Conservation (phyloP, 2,113 vertebrate species). For the Menura novaehollandiae region DNA sequence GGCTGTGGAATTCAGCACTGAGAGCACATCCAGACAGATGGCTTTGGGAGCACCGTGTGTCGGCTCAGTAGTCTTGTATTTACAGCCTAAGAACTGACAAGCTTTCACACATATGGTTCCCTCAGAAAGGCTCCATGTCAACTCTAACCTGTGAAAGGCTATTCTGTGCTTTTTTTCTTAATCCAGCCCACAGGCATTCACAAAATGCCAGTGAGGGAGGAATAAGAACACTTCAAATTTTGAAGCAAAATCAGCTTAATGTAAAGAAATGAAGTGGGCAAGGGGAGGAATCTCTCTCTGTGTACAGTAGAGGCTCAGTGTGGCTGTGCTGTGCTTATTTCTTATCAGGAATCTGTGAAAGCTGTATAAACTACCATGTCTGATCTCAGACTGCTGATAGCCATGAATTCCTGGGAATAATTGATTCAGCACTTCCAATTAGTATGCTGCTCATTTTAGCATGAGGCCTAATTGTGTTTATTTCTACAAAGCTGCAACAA, state of each 20-base stretch:
- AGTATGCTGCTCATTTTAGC: conserved; percentile 18
- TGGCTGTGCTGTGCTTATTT: not conserved
- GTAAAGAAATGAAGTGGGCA: not conserved
- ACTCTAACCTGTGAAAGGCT: not conserved
- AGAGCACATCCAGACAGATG: not conserved
- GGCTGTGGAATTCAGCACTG: not conserved
- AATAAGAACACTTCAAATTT: not conserved
- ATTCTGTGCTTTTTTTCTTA: not conserved
- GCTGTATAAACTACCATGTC: not conserved
- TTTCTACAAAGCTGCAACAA: conserved; percentile 3
- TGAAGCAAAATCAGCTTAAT: not conserved
- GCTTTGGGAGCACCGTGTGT: not conserved
- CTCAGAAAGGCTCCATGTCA: rapidly evolving
- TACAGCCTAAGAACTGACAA: not conserved
- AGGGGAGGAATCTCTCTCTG: not conserved
- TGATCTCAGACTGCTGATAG: not conserved
- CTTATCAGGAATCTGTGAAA: not conserved
- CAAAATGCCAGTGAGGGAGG: not conserved
- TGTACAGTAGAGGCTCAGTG: not conserved
- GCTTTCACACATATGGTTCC: not conserved
- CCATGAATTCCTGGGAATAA: conserved; percentile 3
- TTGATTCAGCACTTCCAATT: conserved; percentile 25
- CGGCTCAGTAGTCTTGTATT: not conserved
- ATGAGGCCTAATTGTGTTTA: conserved; percentile 24
- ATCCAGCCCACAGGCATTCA: not conserved